These are phyloP conservation scores for Cephalopachus bancanus DNA, from an alignment of 2,797 vertebrate species.

Conservation along the genomic window DNA sequence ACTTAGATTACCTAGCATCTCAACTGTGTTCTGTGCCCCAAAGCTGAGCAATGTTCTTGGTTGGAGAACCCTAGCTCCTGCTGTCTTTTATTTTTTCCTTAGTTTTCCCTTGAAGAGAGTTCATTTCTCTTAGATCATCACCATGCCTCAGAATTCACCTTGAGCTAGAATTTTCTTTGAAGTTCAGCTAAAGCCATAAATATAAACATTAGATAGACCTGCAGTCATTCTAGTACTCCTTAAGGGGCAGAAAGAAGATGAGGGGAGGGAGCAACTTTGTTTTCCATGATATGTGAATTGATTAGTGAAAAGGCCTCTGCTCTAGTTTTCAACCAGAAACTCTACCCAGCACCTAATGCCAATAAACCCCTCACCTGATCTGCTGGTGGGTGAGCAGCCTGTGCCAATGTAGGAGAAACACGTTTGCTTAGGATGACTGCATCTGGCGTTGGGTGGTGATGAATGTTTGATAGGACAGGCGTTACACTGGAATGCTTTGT, in stretches of 20 bases:
- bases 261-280: neutral
- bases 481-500: slow-evolving; percentile 36
- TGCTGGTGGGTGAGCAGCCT: neutral
- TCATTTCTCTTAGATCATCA: neutral
- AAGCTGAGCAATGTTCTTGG: neutral
- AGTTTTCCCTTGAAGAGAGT: slow-evolving; percentile 22
- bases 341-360: neutral
- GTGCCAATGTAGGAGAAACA: neutral
- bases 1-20: neutral
- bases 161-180: slow-evolving; percentile 51
- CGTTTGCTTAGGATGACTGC: neutral
- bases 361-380: neutral
- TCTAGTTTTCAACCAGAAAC: neutral
- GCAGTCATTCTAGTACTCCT: neutral
- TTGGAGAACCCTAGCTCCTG: neutral
- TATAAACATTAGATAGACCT: neutral
- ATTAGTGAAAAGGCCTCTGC: neutral
- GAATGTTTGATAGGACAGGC: slow-evolving; percentile 69
- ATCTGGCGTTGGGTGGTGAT: slow-evolving; percentile 68
- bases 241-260: neutral
- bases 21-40: neutral
- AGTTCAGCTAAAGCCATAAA: slow-evolving; percentile 27
- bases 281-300: neutral
- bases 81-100: neutral
- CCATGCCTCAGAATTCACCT: neutral